Evolutionary conservation across 53 echinoderm and acorn worm genomes (phyloP), one percentile per base, ranked within the genome.

Genomic region (Hippasteria phrygiana): DNA sequence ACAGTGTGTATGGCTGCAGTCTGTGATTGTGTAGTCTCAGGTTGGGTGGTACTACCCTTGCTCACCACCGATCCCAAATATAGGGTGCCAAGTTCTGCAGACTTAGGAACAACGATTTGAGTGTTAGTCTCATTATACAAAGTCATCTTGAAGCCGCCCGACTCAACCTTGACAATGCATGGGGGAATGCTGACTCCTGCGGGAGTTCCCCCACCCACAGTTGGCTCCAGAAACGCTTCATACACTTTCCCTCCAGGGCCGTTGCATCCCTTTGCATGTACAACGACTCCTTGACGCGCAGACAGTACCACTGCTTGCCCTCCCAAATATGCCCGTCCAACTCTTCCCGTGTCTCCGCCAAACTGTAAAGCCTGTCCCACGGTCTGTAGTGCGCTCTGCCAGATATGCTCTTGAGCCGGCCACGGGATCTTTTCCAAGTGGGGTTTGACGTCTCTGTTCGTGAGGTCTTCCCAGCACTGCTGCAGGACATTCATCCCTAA

Each of bases 401-500:
- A 80, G 32, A 24, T 39, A 18, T 29, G 11, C 26, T 80, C 81
- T 24, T n/a, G 62, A 22, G 5, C 18, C 18, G 59, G 81, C 59
- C 59, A 55, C 20, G 45, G 59, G 11, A 80, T 55, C 34, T 54
- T 80, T 13, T 8, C 10, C 8, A 80, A 35, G 29, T 62, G 81
- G 59, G 10, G n/a, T 45, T 22, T n/a, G 13, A n/a, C 32, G 5
- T 45, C 26, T 9, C 46, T 20, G 6, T 31, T 78, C 41, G 43
- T 9, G 16, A 78, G 50, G 46, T 53, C 16, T 50, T 73, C 73
- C 73, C 87, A 72, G 36, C 72, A 50, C 11, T 87, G 35, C 3
- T 36, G 54, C 4, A 87, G 36, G 6, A 72, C 51, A 5, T 73
- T 73, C 87, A 87, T 73, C 20, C 72, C 72, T 17, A 87, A 27